These are phyloP conservation scores for Stichopus chloronotus DNA, from an alignment of 35 echinoderm and acorn worm species.

Conservation along the genomic window DNA sequence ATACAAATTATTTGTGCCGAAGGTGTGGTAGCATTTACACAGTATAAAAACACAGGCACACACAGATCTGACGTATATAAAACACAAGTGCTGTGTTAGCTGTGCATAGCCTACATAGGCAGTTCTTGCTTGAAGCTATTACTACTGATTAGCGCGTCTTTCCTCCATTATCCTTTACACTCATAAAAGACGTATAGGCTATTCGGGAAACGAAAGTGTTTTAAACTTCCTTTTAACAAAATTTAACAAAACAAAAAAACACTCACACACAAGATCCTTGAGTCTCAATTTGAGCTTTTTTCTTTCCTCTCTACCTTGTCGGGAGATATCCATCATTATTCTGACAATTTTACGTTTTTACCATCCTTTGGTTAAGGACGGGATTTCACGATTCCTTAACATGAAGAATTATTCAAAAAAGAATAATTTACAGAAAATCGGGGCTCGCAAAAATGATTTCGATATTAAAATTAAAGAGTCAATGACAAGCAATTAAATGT, in stretches of 20 bases:
- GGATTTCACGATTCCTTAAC: background rate
- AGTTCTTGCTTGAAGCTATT: background rate
- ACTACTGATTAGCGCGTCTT: constrained; percentile 10
- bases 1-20: no score
- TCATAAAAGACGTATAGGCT: background rate
- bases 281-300: background rate
- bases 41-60: no score
- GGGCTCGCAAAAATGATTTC: constrained; percentile 32
- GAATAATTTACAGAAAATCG: constrained; percentile 45
- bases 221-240: constrained; percentile 17
- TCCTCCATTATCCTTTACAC: background rate
- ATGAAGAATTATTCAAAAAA: background rate
- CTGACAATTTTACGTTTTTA: constrained; percentile 7
- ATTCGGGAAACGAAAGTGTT: background rate
- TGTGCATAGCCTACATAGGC: background rate
- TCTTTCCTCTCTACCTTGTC: background rate
- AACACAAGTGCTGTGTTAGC: no score
- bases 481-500: constrained; percentile 22
- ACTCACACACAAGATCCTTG: background rate
- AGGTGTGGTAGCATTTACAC: no score
- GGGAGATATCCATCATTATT: constrained; percentile 15
- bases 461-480: constrained; percentile 14
- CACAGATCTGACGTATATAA: no score
- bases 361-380: background rate
- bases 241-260: background rate